A percentile compares a stretch with the other conserved stretches of the same genome.
These are phyloP conservation scores for Mongoloraphidia duomilia DNA, from an alignment of 2,888 invertebrate genomes.

Conservation along the genomic window DNA sequence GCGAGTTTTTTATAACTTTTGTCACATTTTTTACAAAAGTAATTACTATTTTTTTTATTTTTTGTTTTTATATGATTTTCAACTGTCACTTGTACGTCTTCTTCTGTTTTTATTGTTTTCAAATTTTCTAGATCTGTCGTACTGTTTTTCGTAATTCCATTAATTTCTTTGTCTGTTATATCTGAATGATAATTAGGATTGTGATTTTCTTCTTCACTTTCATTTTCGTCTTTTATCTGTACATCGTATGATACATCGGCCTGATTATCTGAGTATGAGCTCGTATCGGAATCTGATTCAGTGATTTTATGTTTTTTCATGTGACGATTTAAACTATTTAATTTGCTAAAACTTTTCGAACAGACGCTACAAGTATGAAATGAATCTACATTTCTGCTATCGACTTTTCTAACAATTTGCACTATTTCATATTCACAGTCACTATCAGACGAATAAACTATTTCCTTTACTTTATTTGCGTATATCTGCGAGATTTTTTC, in stretches of 20 bases:
- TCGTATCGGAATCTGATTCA: background rate
- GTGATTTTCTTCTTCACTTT: background rate
- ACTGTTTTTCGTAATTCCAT: no score
- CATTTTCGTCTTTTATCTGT: background rate
- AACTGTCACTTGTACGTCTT: no score
- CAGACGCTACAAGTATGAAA: slow-evolving; percentile 9
- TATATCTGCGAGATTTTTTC: slow-evolving; percentile 11
- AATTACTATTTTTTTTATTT: no score
- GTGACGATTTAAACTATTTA: slow-evolving; percentile 5
- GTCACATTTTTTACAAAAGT: no score
- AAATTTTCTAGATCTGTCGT: no score
- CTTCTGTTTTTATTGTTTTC: no score
- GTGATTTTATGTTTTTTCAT: background rate
- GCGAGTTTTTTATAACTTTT: no score
- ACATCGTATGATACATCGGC: slow-evolving; percentile 1
- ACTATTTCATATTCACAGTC: slow-evolving; percentile 14
- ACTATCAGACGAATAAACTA: slow-evolving; percentile 12
- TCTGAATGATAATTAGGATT: background rate
- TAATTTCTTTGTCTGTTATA: no score
- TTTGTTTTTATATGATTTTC: no score
- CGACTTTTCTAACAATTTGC: slow-evolving; percentile 9
- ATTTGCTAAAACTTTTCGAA: slow-evolving; percentile 9
- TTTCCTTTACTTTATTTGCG: slow-evolving; percentile 8
- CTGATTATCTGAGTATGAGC: no score
- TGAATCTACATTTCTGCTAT: slow-evolving; percentile 3